Base-by-base conservation (phyloP, 2,888 invertebrate species). In the Iphiclides podalirius region DNA sequence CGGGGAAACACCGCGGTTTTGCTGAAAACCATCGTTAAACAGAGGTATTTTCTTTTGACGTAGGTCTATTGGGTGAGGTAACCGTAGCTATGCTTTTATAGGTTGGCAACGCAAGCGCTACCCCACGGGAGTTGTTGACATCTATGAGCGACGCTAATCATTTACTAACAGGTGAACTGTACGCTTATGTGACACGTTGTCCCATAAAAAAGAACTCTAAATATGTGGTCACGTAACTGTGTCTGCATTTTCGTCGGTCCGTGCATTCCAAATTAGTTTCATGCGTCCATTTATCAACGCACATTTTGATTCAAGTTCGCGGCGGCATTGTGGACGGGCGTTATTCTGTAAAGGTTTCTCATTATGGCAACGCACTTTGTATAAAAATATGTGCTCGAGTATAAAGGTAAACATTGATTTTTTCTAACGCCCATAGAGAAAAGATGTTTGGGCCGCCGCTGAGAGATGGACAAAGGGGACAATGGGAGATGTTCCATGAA, bases 351-450 rank as follows among this genome's bases (percentile, higher is more conserved):
- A 87, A 82, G 72, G 78, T 63, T 74, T 66, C 80, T 85, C 82
- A 83, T 86, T 86, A 86, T 85, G 70, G 76, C 77, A 73, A 72
- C 72, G 75, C 75, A 83, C 84, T 85, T 84, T 87, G 85, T 86
- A 83, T 85, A 79, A 85, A 85, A 86, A 82, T 85, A 83, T 82
- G 74, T 75, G 82, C 78, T 85, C 78, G 72, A 84, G 76, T 85
- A 85, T 85, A 84, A 88, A 86, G 79, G 85, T 88, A 88, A 88
- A 88, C 86, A 88, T 81, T 77, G 79, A 69, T 79, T 84, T 88
- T 87, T 85, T 79, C 67, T 64, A 70, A 57, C 60, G 70, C 60
- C 69, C 70, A 73, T 58, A 86, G 82, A 87, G 79, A 86, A 87
- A 84, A 69, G 68, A 64, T 87, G 85, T 88, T 87, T 86, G 82